Percentiles rank a stretch among this genome's conserved stretches.
Conservation (phyloP, 1,140 invertebrate genomes). For the Sycobia sp. region DNA sequence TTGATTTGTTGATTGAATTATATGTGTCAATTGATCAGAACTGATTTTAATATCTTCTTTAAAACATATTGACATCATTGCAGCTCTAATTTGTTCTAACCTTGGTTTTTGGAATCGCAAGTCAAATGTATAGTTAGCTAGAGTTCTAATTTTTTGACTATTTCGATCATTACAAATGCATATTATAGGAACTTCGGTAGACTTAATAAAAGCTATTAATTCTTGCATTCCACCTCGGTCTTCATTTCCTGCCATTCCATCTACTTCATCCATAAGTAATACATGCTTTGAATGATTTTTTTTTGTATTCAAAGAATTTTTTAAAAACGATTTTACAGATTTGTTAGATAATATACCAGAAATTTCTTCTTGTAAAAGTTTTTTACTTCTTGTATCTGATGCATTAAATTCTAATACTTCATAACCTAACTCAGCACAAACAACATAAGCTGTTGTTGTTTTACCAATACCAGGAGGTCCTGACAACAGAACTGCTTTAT, state of each 20-base stretch:
- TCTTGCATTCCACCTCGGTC: conserved; percentile 97
- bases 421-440: conserved; percentile 85
- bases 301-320: conserved; percentile 51
- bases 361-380: conserved; percentile 82
- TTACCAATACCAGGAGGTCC: conserved; percentile 95
- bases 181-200: conserved; percentile 88
- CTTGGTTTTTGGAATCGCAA: conserved; percentile 82
- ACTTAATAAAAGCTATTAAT: conserved; percentile 91
- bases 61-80: conserved; percentile 88
- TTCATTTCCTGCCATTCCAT: conserved; percentile 99
- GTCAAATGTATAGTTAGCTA: conserved; percentile 95
- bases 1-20: conserved; percentile 88
- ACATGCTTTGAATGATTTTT: conserved; percentile 72
- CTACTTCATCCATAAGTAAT: conserved; percentile 99
- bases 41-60: conserved; percentile 90
- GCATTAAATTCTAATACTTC: conserved; percentile 96
- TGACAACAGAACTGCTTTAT: conserved; percentile 91
- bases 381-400: conserved; percentile 94
- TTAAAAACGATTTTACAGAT: conserved; percentile 69
- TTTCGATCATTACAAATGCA: conserved; percentile 99
- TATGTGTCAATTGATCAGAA: conserved; percentile 75
- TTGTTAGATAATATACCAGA: conserved; percentile 76
- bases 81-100: conserved; percentile 87
- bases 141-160: conserved; percentile 90
- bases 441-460: conserved; percentile 85